Base-by-base conservation (phyloP, 2,113 vertebrate species). In the Hiodon tergisus region DNA sequence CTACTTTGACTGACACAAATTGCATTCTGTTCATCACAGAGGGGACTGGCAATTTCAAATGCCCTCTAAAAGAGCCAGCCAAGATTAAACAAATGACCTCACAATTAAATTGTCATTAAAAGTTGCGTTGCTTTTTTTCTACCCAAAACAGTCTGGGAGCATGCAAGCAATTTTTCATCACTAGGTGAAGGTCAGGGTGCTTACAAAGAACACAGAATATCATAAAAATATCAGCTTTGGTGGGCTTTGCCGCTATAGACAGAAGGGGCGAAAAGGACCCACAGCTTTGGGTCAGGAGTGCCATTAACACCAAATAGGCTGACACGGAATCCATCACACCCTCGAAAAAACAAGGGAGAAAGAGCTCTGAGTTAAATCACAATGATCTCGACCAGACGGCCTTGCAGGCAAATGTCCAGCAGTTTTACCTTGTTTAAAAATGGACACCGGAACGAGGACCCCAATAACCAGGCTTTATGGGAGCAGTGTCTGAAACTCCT, bases 361-460 rank as follows among this genome's bases (percentile, higher is more conserved):
- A 31, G 52, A 58, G 61, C 50, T 67, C 68, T 46, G 54, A 53
- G 78, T 79, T 74, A 77, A 31, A 72, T 80, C 74, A 67, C 77
- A 66, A 11, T 52, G 69, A 75, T 73, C 74, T 54, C 54, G 50
- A 5, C n/a, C 77, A 81, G 58, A 73, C 51, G 51, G 60, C 48
- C 63, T 59, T 67, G 71, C 66, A 51, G 59, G 52, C 57, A 47
- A 54, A 73, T 74, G 75, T 78, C 61, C 73, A 79, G 69, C 76
- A 51, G 71, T 81, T 79, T 82, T 61, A 68, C 69, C 51, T 62
- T 77, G 75, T 71, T 77, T 77, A 72, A 77, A 31, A 66, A 77
- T 65, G 60, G 51, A 63, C 3, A 52, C 65, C 47, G 50, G 9
- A 69, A 52, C 55, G 14, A 47, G 47, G 53, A 71, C 46, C 53